These are phyloP conservation scores for Atta cephalotes DNA, from an alignment of 1,140 invertebrate genomes.

Conservation along the genomic window DNA sequence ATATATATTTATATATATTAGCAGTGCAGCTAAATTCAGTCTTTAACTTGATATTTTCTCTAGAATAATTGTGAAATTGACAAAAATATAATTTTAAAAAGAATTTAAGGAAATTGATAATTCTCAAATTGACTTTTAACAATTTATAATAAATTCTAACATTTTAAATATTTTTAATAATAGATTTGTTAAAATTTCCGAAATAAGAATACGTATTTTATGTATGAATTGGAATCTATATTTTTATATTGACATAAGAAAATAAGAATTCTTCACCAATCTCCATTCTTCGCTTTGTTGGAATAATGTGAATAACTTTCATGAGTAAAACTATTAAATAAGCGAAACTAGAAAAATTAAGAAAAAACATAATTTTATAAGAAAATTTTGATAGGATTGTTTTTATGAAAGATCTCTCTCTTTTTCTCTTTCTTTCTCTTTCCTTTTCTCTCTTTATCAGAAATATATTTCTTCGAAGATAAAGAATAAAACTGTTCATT, in stretches of 20 bases:
- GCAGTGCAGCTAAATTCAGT: too few species aligned
- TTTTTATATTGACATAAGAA: not conserved
- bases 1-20: too few species aligned
- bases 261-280: not conserved
- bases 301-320: not conserved
- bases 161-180: not conserved
- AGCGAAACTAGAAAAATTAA: not conserved
- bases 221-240: not conserved
- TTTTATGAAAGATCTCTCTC: not conserved
- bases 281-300: not conserved
- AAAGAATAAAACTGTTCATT: conserved; percentile 15
- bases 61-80: too few species aligned
- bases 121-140: not conserved
- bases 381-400: not conserved
- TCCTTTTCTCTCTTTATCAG: not conserved
- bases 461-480: not conserved
- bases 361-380: too few species aligned
- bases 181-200: not conserved
- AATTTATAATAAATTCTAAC: not conserved
- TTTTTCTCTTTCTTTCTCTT: not conserved
- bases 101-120: not conserved
- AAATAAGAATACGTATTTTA: not conserved
- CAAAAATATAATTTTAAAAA: not conserved
- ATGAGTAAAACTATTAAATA: not conserved
- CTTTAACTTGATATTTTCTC: not conserved